These are phyloP conservation scores for Mareca strepera DNA, from an alignment of 2,797 vertebrate species.

Conservation along the genomic window DNA sequence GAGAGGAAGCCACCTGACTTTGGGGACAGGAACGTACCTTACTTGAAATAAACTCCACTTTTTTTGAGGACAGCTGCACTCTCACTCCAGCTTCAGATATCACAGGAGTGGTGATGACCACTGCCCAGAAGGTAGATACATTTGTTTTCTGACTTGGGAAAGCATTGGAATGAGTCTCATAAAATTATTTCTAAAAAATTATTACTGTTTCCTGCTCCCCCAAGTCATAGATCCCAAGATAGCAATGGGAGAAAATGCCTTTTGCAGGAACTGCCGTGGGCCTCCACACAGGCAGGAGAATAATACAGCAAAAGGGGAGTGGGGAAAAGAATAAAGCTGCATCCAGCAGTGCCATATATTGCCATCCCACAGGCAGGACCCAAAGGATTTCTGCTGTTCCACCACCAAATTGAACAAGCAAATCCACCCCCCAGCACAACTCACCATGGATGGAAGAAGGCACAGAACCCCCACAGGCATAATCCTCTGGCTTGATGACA, in stretches of 20 bases:
- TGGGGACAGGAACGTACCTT: neutral
- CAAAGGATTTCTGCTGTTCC: neutral
- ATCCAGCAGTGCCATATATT: neutral
- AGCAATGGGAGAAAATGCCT: neutral
- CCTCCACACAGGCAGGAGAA: neutral
- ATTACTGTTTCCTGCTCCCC: neutral
- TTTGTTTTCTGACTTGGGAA: neutral
- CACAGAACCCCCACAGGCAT: conserved; percentile 80
- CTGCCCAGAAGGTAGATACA: neutral
- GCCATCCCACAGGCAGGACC: neutral
- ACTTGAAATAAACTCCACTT: neutral
- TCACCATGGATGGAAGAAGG: conserved; percentile 77
- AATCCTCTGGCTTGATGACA: conserved; percentile 85
- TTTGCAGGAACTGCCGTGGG: neutral
- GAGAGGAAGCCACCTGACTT: neutral
- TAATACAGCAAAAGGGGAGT: neutral
- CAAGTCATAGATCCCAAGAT: neutral
- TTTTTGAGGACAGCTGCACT: neutral
- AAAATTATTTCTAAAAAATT: neutral
- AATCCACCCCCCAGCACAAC: neutral
- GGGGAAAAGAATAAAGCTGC: neutral
- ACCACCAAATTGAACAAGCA: neutral
- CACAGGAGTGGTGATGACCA: neutral
- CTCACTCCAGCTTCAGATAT: neutral
- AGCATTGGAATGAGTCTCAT: neutral